Evolutionary conservation across 2,888 invertebrate species (phyloP), one percentile per base, ranked within the genome.

Genomic region (Oligia strigilis): DNA sequence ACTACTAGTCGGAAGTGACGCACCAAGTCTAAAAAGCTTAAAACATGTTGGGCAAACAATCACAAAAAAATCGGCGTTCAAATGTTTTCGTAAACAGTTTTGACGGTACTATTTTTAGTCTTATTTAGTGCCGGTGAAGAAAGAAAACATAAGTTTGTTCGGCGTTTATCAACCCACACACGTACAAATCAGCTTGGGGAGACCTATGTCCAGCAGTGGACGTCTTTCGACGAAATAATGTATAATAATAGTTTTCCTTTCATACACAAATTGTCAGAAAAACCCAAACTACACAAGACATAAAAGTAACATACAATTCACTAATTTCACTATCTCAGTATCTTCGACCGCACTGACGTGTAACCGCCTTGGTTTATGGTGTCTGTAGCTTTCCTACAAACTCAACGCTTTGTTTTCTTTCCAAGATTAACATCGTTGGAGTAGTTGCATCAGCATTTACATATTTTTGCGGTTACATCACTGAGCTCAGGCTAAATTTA

Each of bases 401-500:
- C 46, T 65, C 69, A 9, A 49, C 65, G 52, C 14, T 64, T 55
- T 79, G 86, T 86, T 80, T 86, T 77, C 72, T 75, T 71, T 77
- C 49, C 64, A 60, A 82, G 80, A 86, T 85, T 76, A 79, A 77
- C 67, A 85, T 74, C 75, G 29, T 55, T 75, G 19, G 72, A 73
- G 72, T 43, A 72, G 70, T 86, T 77, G 72, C 80, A 83, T 86
- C 70, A 83, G 40, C 55, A 67, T 81, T 69, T 65, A 83, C 76
- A 84, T 76, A 86, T 84, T 82, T 82, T 77, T 49, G 67, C 73
- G 75, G 72, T 85, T 81, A 82, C 75, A 80, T 88, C 81, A 87
- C 72, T 49, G 55, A 70, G 60, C 43, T 55, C 29, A 19, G 69
- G 64, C 72, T 77, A 86, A 85, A 78, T 83, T 80, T 78, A 85